Base-by-base conservation (phyloP, 2,888 invertebrate species). In the Sarcophaga carnaria region DNA sequence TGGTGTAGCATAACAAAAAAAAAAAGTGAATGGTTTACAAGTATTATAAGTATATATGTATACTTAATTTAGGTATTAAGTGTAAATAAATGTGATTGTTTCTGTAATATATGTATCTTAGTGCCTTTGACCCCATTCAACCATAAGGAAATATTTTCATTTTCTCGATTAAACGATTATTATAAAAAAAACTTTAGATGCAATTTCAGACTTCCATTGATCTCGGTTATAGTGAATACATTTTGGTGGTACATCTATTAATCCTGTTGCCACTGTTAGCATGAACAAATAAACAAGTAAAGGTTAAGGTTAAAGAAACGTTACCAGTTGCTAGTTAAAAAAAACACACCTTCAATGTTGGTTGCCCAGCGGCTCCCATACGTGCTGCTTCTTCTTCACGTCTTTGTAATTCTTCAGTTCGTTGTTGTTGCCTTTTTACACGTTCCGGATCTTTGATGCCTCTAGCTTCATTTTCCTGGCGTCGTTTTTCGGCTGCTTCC, bases 401-500 rank as follows among this genome's bases (percentile, higher is more conserved):
- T 25, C 93, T 94, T 87, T 95, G 95, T 90, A 95, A 92, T 81
- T 95, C 95, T 20, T 94, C 94, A 0, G 94, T 93, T n/a, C 94
- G 92, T 89, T 95, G 94, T 90, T 96, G 95, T 92, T 95, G 95
- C 14, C 95, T 94, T 83, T 94, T 94, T 2, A 96, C 94, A 70
- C 94, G 94, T 25, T 95, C 95, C 0, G 95, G 94, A 92, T 96
- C 95, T 90, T 95, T 96, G 5, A 96, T 94, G 0, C 96, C 96
- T 4, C 96, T 94, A 0, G 93, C 91, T 47, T 95, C 95, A 83
- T 95, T 95, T 89, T 96, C 95, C 1, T 94, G 93, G 0, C 94
- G 94, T 2, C 96, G 94, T 70, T 94, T 94, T 91, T 96, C 96
- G 0, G 96, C 96, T 2, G 96, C 96, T 89, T 96, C 96, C 8